Base-by-base conservation (phyloP, 2,888 invertebrate genomes). In the Hartigia nigra region DNA sequence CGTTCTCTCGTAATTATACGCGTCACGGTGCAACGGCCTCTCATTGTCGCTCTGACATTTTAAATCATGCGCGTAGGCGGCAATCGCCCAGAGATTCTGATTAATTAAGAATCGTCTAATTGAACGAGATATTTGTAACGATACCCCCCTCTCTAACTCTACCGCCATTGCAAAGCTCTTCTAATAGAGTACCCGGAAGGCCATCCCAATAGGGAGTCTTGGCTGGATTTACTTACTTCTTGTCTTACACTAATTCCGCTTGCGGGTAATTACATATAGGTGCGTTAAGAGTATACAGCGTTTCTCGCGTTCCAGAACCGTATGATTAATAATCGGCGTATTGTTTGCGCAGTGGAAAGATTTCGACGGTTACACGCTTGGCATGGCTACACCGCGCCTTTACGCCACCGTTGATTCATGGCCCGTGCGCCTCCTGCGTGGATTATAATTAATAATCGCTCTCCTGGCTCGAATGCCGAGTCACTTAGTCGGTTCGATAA, bases 371-470 rank as follows among this genome's bases (percentile, higher is more conserved):
- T 55, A 55, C 55, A 23, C 55, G 55, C 55, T 55, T 55, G 55
- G 23, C 23, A 55, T 55, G 55, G 55, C 23, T 55, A 55, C 55
- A 80, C 81, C 80, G 81, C 83, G 81, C 83, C 80, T 82, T 80
- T 79, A 76, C 76, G 74, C 72, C 82, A 77, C 74, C 84, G 81
- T 83, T 85, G 85, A 85, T 85, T 85, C 85, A 85, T 85, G 83
- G 80, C 81, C 82, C 83, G 79, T 81, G 55, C 55, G 55, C 55
- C 55, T 55, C 55, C 55, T 55, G 55, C 55, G 55, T 23, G 55
- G 23, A 55, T 55, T 55, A 55, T 55, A 55, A 55, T 55, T 55
- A 55, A 55, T 55, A 55, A 55, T 55, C 55, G 55, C 55, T 55
- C 55, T 55, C 55, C 55, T 55, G 23, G 55, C 55, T 55, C 55